A percentile compares a stretch with the other conserved stretches of the same genome.
These are phyloP conservation scores for Ormia ochracea DNA, from an alignment of 2,888 invertebrate species.

Conservation along the genomic window DNA sequence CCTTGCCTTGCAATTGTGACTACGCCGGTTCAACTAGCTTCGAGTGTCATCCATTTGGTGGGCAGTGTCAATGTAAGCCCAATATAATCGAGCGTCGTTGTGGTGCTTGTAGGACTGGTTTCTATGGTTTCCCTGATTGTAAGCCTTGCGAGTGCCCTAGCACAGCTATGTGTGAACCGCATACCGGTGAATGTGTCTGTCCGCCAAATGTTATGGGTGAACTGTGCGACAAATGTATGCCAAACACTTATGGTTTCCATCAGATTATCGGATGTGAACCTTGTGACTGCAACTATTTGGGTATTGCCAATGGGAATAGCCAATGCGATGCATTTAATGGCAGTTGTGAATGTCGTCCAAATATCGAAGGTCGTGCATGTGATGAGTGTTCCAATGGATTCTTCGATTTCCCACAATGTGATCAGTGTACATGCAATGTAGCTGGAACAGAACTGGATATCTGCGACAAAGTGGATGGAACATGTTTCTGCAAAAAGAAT, in stretches of 20 bases:
- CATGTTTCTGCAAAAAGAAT: conserved; percentile 87
- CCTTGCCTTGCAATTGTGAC: conserved; percentile 92
- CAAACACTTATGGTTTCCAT: conserved; percentile 94
- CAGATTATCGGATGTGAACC: conserved; percentile 96
- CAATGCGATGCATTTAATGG: conserved; percentile 94
- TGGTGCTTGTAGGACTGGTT: conserved; percentile 89
- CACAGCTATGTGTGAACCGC: conserved; percentile 87
- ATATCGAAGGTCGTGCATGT: conserved; percentile 92
- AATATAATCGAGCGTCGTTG: conserved; percentile 94
- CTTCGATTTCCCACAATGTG: conserved; percentile 92
- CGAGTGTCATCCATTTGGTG: conserved; percentile 95
- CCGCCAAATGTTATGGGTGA: conserved; percentile 93
- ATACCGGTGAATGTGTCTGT: conserved; percentile 90
- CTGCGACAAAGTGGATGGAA: conserved; percentile 85
- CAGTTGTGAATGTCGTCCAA: conserved; percentile 88
- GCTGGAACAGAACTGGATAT: conserved; percentile 91
- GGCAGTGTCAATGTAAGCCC: conserved; percentile 94
- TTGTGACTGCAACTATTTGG: conserved; percentile 91
- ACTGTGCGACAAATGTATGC: conserved; percentile 91
- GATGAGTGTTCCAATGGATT: conserved; percentile 90
- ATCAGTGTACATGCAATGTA: conserved; percentile 87
- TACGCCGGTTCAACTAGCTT: conserved; percentile 90
- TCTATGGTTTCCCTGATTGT: conserved; percentile 97
- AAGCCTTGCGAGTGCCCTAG: conserved; percentile 90
- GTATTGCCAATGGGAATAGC: conserved; percentile 85